Percentiles rank a stretch among this genome's conserved stretches.
phyloP scores from a whole-genome alignment of 2,797 vertebrate genomes.

The Furcifer pardalis region DNA sequence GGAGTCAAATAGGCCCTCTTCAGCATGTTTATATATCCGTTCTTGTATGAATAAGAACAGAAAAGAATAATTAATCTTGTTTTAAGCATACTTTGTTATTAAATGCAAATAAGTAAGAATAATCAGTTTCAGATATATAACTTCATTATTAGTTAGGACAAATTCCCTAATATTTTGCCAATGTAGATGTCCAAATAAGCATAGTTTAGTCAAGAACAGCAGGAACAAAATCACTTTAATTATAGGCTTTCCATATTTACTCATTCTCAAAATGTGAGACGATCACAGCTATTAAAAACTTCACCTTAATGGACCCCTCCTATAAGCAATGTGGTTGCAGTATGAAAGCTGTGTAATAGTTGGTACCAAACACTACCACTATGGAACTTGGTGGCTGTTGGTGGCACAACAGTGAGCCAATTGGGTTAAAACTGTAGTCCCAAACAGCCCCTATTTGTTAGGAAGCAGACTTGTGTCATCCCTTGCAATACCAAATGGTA shows the following conservation, averaged over 20 bases:
- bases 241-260: neutral
- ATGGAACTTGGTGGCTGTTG: neutral
- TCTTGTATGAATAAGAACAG: slow-evolving; percentile 5
- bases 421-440: neutral
- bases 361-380: neutral
- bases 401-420: neutral
- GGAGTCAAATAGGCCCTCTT: slow-evolving; percentile 29
- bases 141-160: neutral
- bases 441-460: neutral
- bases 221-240: neutral
- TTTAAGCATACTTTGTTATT: neutral
- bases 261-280: neutral
- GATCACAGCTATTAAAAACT: neutral
- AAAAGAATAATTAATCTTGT: neutral
- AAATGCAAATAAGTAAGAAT: neutral
- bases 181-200: neutral
- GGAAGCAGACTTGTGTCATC: neutral
- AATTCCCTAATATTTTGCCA: neutral
- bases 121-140: neutral
- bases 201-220: neutral
- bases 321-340: neutral
- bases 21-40: neutral
- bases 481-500: neutral
- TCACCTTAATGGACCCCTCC: neutral
- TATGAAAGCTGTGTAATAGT: neutral